These are phyloP conservation scores for Heterohyrax brucei DNA, from an alignment of 2,797 vertebrate species.

Conservation along the genomic window DNA sequence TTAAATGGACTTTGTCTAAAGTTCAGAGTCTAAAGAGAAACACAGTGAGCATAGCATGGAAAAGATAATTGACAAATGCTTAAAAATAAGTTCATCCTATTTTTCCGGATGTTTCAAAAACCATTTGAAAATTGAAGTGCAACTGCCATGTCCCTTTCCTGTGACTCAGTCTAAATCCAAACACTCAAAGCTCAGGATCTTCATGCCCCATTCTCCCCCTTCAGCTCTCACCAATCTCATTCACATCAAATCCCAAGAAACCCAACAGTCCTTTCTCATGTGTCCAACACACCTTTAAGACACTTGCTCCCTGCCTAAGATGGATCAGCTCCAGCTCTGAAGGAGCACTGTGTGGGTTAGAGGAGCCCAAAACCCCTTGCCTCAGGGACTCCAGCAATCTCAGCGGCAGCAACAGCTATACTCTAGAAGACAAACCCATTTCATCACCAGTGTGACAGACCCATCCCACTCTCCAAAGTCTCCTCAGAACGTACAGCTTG, in stretches of 20 bases:
- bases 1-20: neutral
- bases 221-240: neutral
- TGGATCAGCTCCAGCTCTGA: neutral
- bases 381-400: neutral
- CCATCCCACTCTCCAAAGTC: neutral
- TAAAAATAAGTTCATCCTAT: neutral
- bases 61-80: neutral
- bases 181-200: no score
- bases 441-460: neutral
- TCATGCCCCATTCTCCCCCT: fast-evolving
- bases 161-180: neutral
- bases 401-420: neutral
- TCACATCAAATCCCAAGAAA: neutral
- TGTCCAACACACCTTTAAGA: neutral
- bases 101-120: neutral
- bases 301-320: neutral
- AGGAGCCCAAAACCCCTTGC: neutral
- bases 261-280: neutral
- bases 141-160: neutral
- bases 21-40: neutral
- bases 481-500: neutral
- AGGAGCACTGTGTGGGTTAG: neutral
- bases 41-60: neutral
- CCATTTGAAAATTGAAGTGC: neutral
- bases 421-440: neutral